Evolutionary conservation across 2,888 invertebrate species (phyloP), one percentile per base, ranked within the genome.

Genomic region (Eurytoma californica): DNA sequence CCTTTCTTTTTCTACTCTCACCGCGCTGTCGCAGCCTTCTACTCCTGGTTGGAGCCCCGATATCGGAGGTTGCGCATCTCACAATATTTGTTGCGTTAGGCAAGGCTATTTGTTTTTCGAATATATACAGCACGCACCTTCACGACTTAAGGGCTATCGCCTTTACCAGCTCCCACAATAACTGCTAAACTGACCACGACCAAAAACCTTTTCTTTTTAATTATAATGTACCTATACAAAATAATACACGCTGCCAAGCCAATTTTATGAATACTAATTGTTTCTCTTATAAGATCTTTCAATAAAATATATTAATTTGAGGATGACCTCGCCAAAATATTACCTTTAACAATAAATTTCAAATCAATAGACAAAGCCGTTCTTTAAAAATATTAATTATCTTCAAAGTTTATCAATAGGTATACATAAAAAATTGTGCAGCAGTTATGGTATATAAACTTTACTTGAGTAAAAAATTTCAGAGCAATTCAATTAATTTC

Each of bases 61-160:
- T 60, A 67, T 72, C 77, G 55, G 60, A 68, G 63, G 57, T 70
- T 72, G 65, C 65, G 39, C 72, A 77, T 77, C 77, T 87, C 87
- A 85, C 85, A 87, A 86, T 87, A 87, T 87, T 87, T 87, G 87
- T 87, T 85, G 84, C 83, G 81, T 69, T 76, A 76, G 69, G 68
- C 67, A 68, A 67, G 73, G 73, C 70, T 80, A 74, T 72, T 74
- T 80, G 69, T 74, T 80, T 74, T 61, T 75, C 55, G 14, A 53
- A 39, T 57, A 14, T 72, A 75, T 49, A 58, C 30, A 73, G 53
- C 28, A 57, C 30, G 57, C 51, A 61, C 58, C 72, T 75, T 67
- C 55, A 55, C 53, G 53, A 67, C 60, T 75, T 65, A 58, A 72
- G 63, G 30, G 65, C 57, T 60, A 66, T 57, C 30, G 57, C 5